Evolutionary conservation across 35 echinoderm and acorn worm genomes (phyloP), one percentile per base, ranked within the genome.

Genomic region (Apostichopus japonicus): DNA sequence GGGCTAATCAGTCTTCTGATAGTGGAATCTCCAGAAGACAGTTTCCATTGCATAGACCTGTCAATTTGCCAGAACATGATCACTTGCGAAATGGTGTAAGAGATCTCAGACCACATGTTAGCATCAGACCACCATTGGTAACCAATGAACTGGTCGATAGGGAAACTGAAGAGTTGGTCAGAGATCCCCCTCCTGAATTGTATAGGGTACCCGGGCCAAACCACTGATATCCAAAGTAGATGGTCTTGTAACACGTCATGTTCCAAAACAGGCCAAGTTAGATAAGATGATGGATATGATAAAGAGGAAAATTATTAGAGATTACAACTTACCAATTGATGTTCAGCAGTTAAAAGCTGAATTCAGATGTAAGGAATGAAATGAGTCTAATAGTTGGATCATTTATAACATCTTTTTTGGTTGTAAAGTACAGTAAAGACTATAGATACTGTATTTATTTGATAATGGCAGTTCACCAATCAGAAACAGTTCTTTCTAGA

Each of bases 271-370:
- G 63, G 33, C 14, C n/a, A 84, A 93, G 24, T 77, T 93, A 79
- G 84, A 90, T 70, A 93, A 90, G 24, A 1, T 93, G 10, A 93
- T 75, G 67, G 70, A 93, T 72, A 21, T 93, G 0, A 90, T 93
- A 21, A 77, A 90, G 73, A 90, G 44, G 27, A 94, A 91, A 10
- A 94, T 94, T 65, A 78, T 94, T 75, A 51, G 93, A 62, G 93
- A 94, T 59, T 94, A 79, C 19, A 94, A 90, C 57, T 77, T 94
- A 22, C 87, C 55, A 23, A 16, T 90, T 94, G 93, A 94, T 88
- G 62, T 94, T 23, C 33, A 44, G 33, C 33, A 44, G 33, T 44
- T 44, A 44, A 44, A 44, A 44, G 61, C 77, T 23, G 25, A 94
- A 24, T 79, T 90, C 6, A 58, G 56, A 51, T 44, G 33, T 44